These are phyloP conservation scores for Agrochola lota DNA, from an alignment of 2,888 invertebrate genomes.

Conservation along the genomic window DNA sequence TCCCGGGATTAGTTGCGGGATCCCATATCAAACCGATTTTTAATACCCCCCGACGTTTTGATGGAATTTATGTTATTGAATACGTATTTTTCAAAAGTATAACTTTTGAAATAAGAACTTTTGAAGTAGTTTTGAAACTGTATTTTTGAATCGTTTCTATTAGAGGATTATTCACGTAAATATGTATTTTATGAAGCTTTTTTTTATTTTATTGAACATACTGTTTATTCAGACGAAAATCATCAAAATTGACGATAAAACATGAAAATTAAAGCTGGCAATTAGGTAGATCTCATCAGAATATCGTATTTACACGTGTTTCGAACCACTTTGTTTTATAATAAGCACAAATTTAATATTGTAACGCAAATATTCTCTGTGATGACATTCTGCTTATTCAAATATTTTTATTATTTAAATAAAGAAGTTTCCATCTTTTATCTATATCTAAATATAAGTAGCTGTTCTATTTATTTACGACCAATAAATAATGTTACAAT, in stretches of 20 bases:
- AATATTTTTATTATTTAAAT: background rate
- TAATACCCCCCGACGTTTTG: constrained; percentile 50
- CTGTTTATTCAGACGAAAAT: constrained; percentile 3
- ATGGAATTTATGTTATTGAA: constrained; percentile 56
- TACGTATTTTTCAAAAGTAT: constrained; percentile 39
- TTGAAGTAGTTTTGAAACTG: constrained; percentile 4
- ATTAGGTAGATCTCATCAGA: constrained; percentile 34
- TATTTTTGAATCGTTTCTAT: background rate
- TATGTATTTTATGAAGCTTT: background rate
- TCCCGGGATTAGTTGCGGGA: constrained; percentile 58
- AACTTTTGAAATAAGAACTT: no score
- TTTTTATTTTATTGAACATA: background rate
- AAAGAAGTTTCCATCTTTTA: background rate
- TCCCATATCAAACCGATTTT: constrained; percentile 54
- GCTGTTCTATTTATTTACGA: background rate
- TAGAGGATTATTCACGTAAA: constrained; percentile 1
- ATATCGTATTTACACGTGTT: constrained; percentile 34
- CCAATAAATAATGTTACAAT: constrained; percentile 32
- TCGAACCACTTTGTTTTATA: constrained; percentile 21
- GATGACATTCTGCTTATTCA: background rate
- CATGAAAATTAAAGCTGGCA: constrained; percentile 3
- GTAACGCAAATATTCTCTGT: background rate
- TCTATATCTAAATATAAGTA: background rate
- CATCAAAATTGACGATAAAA: constrained; percentile 17
- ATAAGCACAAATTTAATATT: constrained; percentile 16